Evolutionary conservation across 2,113 vertebrate species (phyloP).

Genomic region (Tyrannus savana): DNA sequence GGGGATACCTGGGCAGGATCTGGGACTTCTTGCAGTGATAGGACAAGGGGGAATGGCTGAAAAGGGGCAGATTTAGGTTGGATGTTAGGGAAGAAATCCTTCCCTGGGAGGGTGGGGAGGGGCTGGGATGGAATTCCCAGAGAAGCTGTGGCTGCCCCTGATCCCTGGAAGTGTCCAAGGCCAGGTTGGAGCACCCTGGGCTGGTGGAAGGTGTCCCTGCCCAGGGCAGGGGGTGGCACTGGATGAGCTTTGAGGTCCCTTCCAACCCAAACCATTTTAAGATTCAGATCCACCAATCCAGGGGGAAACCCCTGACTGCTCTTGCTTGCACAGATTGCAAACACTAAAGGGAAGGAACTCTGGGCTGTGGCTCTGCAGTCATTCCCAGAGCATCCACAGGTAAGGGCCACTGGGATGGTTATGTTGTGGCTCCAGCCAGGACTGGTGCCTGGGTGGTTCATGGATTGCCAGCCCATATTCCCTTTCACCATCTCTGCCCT

Average conservation of each 20-base stretch:
- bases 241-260: neutral
- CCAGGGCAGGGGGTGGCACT: neutral
- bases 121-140: neutral
- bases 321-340: neutral
- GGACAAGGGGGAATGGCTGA: neutral
- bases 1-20: neutral
- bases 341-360: neutral
- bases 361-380: neutral
- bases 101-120: neutral
- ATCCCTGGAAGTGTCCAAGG: neutral
- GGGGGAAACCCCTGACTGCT: neutral
- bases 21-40: neutral
- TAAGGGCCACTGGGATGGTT: neutral
- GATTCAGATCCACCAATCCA: no score
- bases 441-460: neutral
- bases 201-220: neutral
- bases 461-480: neutral
- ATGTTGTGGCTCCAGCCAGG: no score
- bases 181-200: neutral
- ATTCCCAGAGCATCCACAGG: rapidly evolving
- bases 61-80: neutral
- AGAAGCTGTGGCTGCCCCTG: neutral
- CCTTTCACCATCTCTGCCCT: neutral
- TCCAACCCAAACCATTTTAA: no score
- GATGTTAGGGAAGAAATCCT: neutral